Evolutionary conservation across 1,140 invertebrate genomes (phyloP), one percentile per base, ranked within the genome.

Genomic region (Acromyrmex heyeri): DNA sequence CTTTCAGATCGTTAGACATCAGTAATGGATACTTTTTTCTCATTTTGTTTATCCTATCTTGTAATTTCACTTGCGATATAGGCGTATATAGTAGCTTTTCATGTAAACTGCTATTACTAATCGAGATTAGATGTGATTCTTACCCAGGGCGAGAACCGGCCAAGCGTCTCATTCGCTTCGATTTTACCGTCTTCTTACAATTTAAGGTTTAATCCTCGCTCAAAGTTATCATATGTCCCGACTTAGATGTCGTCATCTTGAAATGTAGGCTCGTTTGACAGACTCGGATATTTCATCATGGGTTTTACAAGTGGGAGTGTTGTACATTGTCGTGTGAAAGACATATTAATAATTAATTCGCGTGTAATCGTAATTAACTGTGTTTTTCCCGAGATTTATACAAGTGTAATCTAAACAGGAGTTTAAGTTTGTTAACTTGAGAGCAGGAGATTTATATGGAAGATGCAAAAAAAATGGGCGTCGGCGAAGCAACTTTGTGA

Each of bases 91-190:
- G 30, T 0, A 34, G 30, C 0, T 27, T 5, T 62, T 62, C 24
- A 62, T 30, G 14, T 21, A 14, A 30, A 62, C 30, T 61, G 0
- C 61, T 16, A 30, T 30, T 30, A 61, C 7, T 24, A 62, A 0
- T 27, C 61, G 24, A 62, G 24, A 62, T 16, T 62, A 62, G n/a
- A 62, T 62, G 2, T 62, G 8, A 65, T 65, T 65, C 27, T 65
- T 65, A 18, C 1, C 7, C 18, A 30, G 1, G 30, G 3, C 8
- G 18, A 34, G n/a, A 65, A n/a, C n/a, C 18, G 2, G 24, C 3
- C 7, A 61, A 61, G 8, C 8, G 55, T n/a, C 8, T 57, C 55
- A 57, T 57, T 57, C 0, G 6, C 55, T 8, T 21, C 8, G n/a
- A 10, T 21, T 21, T 21, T 21, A 57, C 38, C 8, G 38, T 44